Percentiles rank a stretch among this genome's conserved stretches.
Evolutionary conservation across 2,113 vertebrate genomes (phyloP).

Genomic region (Callocephalon fimbriatum): DNA sequence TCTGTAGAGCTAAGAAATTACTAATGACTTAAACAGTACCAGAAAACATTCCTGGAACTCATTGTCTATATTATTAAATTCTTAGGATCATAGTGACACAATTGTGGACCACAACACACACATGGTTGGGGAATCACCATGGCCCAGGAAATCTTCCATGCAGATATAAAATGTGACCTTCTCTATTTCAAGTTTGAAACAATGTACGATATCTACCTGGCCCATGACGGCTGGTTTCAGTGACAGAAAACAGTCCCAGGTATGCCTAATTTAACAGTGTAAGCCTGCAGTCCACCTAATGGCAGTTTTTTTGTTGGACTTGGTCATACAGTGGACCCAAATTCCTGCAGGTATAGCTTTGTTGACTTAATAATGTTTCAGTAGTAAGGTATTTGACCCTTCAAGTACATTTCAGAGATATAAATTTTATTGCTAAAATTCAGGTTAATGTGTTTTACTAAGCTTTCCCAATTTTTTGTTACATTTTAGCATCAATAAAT

Average conservation of each 20-base stretch:
- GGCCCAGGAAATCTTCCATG: neutral
- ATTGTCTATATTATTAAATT: neutral
- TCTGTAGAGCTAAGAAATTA: neutral
- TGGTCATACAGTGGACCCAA: neutral
- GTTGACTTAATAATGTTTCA: neutral
- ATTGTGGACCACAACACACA: neutral
- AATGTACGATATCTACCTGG: neutral
- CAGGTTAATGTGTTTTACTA: neutral
- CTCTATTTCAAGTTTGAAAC: neutral
- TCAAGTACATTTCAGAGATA: neutral
- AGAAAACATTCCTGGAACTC: neutral
- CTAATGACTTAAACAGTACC: neutral
- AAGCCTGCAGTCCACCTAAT: neutral
- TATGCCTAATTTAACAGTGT: neutral
- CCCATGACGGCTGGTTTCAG: neutral
- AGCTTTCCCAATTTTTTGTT: neutral
- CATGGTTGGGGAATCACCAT: fast-evolving
- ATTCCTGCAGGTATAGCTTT: neutral
- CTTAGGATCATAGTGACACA: neutral
- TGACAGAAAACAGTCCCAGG: neutral
- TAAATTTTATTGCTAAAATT: neutral
- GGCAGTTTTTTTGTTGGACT: neutral
- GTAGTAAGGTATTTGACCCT: neutral
- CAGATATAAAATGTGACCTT: neutral
- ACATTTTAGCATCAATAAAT: neutral